phyloP scores from a whole-genome alignment of 2,113 vertebrate species.

The Nipponia nippon region DNA sequence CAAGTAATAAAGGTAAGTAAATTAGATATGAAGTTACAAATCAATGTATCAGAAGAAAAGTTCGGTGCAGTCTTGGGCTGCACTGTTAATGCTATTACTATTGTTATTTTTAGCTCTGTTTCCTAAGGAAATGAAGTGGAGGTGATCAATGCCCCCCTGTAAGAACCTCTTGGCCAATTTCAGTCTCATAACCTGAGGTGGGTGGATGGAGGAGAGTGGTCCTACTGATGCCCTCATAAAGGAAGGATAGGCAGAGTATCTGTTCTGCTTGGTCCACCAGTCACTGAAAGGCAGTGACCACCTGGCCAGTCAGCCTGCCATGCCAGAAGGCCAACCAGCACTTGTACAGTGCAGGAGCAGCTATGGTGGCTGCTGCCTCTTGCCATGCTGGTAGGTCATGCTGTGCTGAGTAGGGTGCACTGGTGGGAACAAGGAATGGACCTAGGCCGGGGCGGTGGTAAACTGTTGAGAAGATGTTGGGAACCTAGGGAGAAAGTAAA shows the following conservation, averaged over 20 bases:
- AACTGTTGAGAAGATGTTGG: neutral
- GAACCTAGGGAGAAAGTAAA: neutral
- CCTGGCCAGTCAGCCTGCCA: neutral
- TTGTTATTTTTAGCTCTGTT: neutral
- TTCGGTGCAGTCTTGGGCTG: neutral
- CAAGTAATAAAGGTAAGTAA: neutral
- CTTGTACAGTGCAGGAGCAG: neutral
- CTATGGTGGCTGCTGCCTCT: rapidly evolving
- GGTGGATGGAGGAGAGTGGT: neutral
- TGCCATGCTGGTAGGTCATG: rapidly evolving
- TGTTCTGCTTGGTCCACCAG: neutral
- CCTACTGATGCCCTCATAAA: neutral
- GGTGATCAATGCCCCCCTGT: neutral
- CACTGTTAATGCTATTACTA: neutral
- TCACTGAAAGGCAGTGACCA: neutral
- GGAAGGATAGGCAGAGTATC: neutral
- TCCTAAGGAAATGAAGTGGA: neutral
- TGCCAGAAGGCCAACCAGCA: neutral
- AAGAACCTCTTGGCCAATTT: neutral
- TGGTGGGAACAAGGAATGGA: neutral
- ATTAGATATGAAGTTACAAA: neutral
- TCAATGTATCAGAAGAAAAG: neutral
- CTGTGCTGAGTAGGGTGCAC: neutral
- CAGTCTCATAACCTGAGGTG: neutral
- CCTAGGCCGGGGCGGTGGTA: neutral